A percentile compares a stretch with the other conserved stretches of the same genome.
These are phyloP conservation scores for Watersipora subatra DNA, from an alignment of 1,140 invertebrate genomes.

Conservation along the genomic window DNA sequence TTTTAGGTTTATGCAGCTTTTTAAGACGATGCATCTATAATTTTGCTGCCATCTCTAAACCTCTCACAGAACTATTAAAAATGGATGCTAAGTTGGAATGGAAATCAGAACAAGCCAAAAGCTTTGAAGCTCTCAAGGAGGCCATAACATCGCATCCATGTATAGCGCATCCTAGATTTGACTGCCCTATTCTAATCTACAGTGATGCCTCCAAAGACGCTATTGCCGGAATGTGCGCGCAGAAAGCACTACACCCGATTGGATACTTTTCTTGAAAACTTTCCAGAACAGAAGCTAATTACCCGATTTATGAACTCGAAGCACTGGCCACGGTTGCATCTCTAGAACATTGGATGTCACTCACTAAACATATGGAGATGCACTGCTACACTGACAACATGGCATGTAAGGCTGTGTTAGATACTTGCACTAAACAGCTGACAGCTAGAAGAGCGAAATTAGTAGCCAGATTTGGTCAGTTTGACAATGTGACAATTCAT, in stretches of 20 bases:
- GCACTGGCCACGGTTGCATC: not conserved
- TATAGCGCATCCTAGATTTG: not conserved
- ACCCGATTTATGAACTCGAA: not conserved
- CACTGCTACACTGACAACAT: not conserved
- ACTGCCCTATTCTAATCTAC: not conserved
- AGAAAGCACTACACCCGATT: not conserved
- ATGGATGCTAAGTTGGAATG: not conserved
- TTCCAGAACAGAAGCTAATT: not conserved
- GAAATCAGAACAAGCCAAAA: not conserved
- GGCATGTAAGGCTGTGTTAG: not conserved
- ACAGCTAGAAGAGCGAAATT: not conserved
- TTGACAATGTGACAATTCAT: not conserved
- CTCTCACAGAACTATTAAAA: not conserved
- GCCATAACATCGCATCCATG: not conserved
- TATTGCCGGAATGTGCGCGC: not conserved
- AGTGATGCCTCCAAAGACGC: not conserved
- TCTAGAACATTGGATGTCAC: not conserved
- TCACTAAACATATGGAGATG: not conserved
- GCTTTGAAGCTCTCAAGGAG: not conserved
- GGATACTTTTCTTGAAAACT: not conserved
- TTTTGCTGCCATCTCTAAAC: not conserved
- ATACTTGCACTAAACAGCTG: not conserved
- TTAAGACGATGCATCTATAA: slow-evolving; percentile 21
- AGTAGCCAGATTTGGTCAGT: not conserved
- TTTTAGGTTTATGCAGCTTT: slow-evolving; percentile 25